Percentiles rank a stretch among this genome's conserved stretches.
phyloP scores from a whole-genome alignment of 2,888 invertebrate species.

The Rhodophaea formosa region DNA sequence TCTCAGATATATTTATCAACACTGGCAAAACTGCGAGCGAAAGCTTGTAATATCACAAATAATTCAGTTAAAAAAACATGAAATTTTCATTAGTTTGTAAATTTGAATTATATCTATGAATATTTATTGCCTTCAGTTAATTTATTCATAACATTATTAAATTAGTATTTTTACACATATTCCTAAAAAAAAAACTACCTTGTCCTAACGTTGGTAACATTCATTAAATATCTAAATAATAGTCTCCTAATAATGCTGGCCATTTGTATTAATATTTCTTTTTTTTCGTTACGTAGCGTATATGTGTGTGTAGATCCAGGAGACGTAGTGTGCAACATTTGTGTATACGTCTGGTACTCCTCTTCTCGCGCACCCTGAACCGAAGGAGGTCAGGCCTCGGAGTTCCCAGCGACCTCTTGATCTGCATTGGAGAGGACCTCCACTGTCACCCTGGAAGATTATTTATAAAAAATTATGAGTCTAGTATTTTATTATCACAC shows the following conservation, averaged over 20 bases:
- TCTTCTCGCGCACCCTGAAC: constrained; percentile 93
- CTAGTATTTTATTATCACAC: neutral
- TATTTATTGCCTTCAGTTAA: too few species aligned
- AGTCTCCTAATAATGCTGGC: neutral
- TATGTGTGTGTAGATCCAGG: constrained; percentile 86
- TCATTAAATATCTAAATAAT: neutral
- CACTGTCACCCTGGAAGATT: constrained; percentile 89
- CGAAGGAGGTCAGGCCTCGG: constrained; percentile 94
- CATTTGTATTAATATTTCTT: neutral
- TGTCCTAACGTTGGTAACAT: neutral
- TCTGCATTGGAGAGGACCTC: constrained; percentile 93
- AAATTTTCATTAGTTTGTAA: too few species aligned
- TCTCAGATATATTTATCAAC: too few species aligned
- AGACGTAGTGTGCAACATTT: constrained; percentile 89
- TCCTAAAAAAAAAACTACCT: neutral
- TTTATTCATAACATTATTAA: too few species aligned
- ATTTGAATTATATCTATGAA: too few species aligned
- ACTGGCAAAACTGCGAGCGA: too few species aligned
- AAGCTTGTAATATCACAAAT: too few species aligned
- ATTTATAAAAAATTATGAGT: neutral
- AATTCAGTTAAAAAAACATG: too few species aligned
- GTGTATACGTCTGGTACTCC: constrained; percentile 95
- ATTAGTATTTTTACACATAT: too few species aligned
- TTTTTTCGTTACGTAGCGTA: constrained; percentile 50
- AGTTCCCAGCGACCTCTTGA: constrained; percentile 92